Evolutionary conservation across 2,113 vertebrate species (phyloP), one percentile per base, ranked within the genome.

Genomic region (Epinephelus cyanopodus): DNA sequence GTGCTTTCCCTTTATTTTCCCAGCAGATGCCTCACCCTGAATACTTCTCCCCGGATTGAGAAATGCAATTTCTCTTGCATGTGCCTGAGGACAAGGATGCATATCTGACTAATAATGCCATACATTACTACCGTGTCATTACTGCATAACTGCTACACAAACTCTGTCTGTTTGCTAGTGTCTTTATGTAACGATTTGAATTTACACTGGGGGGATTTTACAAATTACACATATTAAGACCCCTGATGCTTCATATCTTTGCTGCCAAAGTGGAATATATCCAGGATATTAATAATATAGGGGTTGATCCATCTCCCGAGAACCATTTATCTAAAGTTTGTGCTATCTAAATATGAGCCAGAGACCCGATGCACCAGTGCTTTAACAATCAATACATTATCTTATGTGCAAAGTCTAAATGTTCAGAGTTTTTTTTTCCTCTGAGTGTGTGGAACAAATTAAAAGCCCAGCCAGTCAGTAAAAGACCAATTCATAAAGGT

Each of bases 401-500:
- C 87, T 83, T 88, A 89, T 92, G 90, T 93, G 94, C 90, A 95
- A 95, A 94, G 93, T 93, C 92, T 91, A 89, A 87, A 94, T 91
- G 94, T 92, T 90, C 71, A 64, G 62, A 54, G 37, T 42, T 74
- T 70, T 83, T 72, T 95, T 80, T 77, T 68, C 21, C 60, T 92
- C 92, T 8, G 89, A 94, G 95, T 93, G 95, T 95, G 92, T 94
- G 95, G 93, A 94, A 96, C 92, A 93, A 96, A 96, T 95, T 94
- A 96, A 96, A 98, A 97, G 95, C 93, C 92, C 64, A 88, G 94
- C 90, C 90, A 97, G 95, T 96, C 95, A 94, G 95, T 96, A 93
- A 95, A 96, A 97, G 96, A 97, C 94, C 97, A 94, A 97, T 97
- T 96, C 91, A 93, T 97, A 97, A 95, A 96, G 87, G 63, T 94